Conservation (phyloP, 2,888 invertebrate species). For the Tenthredo notha region DNA sequence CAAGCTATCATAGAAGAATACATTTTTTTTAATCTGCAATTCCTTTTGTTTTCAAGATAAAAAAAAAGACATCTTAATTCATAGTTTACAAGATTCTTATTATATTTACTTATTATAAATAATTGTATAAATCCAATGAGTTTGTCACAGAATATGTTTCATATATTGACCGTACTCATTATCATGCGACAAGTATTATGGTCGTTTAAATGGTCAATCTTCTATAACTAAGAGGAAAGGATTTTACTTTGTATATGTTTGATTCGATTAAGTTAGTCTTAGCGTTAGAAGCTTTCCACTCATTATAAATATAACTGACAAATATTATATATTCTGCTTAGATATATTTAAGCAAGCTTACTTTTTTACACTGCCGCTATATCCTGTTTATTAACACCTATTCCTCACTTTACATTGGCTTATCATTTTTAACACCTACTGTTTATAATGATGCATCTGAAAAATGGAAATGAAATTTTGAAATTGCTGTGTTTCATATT, state of each 20-base stretch:
- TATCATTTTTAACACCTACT: constrained; percentile 45
- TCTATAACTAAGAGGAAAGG: neutral
- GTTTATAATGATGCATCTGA: constrained; percentile 30
- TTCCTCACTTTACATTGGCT: constrained; percentile 46
- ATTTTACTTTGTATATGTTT: constrained; percentile 46
- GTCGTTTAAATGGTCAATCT: constrained; percentile 16
- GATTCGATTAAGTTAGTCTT: constrained; percentile 33
- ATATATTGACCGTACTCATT: constrained; percentile 18
- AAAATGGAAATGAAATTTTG: constrained; percentile 32
- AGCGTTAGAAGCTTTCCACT: constrained; percentile 30
- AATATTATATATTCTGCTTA: constrained; percentile 37
- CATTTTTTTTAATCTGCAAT: constrained; percentile 2
- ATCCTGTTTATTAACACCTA: constrained; percentile 51
- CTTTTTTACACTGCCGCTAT: constrained; percentile 46
- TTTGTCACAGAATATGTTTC: constrained; percentile 16
- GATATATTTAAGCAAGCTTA: constrained; percentile 46
- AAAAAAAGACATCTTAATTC: neutral
- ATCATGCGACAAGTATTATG: constrained; percentile 40
- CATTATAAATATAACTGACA: constrained; percentile 39
- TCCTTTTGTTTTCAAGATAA: neutral
- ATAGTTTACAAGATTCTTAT: constrained; percentile 31
- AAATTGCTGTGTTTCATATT: constrained; percentile 1
- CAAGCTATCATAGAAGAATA: constrained; percentile 31
- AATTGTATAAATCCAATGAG: constrained; percentile 19
- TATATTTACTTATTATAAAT: constrained; percentile 26